Evolutionary conservation across 2,888 invertebrate genomes (phyloP).

Genomic region (Hypolimnas misippus): DNA sequence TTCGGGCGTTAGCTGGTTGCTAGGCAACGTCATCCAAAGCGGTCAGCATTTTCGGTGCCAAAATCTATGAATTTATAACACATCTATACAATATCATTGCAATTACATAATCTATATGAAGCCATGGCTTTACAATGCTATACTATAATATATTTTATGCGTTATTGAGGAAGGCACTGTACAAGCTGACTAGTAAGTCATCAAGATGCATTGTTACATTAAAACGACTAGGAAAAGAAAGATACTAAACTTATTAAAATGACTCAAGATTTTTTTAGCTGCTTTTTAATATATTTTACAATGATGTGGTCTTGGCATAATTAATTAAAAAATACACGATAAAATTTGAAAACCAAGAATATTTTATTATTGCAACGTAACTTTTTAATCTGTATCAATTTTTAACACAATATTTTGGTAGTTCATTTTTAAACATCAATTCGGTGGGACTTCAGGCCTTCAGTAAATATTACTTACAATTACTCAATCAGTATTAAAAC

Average conservation of each 20-base stretch:
- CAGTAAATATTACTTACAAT: constrained; percentile 20
- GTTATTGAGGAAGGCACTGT: constrained; percentile 31
- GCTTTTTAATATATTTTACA: background rate
- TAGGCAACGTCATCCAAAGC: no score
- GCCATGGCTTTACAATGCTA: background rate
- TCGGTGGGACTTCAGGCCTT: constrained; percentile 35
- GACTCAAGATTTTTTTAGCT: constrained; percentile 3
- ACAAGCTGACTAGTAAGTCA: constrained; percentile 28
- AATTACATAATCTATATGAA: background rate
- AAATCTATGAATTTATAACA: no score
- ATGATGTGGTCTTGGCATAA: no score
- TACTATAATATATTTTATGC: constrained; percentile 15
- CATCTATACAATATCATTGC: constrained; percentile 1
- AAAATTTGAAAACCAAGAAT: background rate
- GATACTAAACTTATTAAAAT: background rate
- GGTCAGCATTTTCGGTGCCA: no score
- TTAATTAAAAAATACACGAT: background rate
- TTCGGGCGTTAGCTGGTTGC: no score
- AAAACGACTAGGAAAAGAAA: constrained; percentile 23
- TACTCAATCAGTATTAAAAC: constrained; percentile 9
- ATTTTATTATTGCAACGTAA: background rate
- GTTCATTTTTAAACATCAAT: constrained; percentile 5
- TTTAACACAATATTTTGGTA: background rate
- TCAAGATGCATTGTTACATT: constrained; percentile 5
- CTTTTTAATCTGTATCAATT: background rate